Evolutionary conservation across 92 coral and sea anemone genomes (phyloP).

Genomic region (Umimayanthus chanpuru): DNA sequence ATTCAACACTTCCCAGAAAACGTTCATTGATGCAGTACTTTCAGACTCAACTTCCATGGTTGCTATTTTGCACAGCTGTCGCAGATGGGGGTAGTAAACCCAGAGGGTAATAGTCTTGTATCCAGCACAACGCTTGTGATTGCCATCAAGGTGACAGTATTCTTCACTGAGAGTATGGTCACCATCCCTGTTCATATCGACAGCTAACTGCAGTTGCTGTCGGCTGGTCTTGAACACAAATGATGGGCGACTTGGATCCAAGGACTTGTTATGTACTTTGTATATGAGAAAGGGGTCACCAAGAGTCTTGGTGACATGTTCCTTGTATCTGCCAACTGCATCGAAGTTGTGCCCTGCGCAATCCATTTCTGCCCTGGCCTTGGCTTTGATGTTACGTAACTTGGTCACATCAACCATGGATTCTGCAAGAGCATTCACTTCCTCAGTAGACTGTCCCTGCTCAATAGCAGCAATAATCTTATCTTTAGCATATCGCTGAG

Average conservation of each 20-base stretch:
- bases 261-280: slow-evolving; percentile 60
- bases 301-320: slow-evolving; percentile 45
- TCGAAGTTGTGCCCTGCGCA: slow-evolving; percentile 62
- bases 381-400: slow-evolving; percentile 54
- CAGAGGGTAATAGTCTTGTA: slow-evolving; percentile 63
- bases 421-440: slow-evolving; percentile 38
- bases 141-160: slow-evolving; percentile 69
- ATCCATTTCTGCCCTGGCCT: slow-evolving; percentile 60
- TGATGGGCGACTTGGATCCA: slow-evolving; percentile 54
- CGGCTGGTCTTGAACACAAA: slow-evolving; percentile 63
- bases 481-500: slow-evolving; percentile 49
- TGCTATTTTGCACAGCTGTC: slow-evolving; percentile 61
- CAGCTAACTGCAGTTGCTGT: slow-evolving; percentile 62
- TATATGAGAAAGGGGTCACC: slow-evolving; percentile 63
- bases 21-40: slow-evolving; percentile 40
- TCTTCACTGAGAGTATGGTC: slow-evolving; percentile 46
- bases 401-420: slow-evolving; percentile 37
- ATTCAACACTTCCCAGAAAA: slow-evolving; percentile 62
- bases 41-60: slow-evolving; percentile 66
- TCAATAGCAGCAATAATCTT: slow-evolving; percentile 44
- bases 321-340: slow-evolving; percentile 62
- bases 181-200: slow-evolving; percentile 66
- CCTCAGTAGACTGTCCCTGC: slow-evolving; percentile 28
- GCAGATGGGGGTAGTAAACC: slow-evolving; percentile 54
- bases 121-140: slow-evolving; percentile 66